Percentiles rank a stretch among this genome's conserved stretches.
phyloP scores from a whole-genome alignment of 2,113 vertebrate genomes.

The Sapajus apella region DNA sequence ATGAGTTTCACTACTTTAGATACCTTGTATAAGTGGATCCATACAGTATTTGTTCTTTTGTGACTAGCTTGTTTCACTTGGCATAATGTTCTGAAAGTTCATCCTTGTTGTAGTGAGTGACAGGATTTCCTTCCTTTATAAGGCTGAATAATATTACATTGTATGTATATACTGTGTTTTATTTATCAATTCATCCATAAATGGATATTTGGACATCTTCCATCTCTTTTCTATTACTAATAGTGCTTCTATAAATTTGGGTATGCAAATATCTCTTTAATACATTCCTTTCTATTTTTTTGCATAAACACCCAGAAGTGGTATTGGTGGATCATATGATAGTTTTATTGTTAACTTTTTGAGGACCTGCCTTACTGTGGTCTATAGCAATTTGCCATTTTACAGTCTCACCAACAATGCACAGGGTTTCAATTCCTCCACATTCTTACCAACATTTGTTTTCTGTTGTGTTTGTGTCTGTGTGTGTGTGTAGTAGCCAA shows the following conservation, averaged over 20 bases:
- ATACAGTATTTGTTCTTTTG: background rate
- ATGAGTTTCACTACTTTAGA: background rate
- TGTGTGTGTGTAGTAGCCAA: background rate
- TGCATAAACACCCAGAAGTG: background rate
- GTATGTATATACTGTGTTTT: too few species aligned
- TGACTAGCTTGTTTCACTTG: background rate
- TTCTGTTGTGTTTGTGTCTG: background rate
- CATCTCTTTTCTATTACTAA: too few species aligned
- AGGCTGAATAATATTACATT: too few species aligned
- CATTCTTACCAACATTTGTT: background rate
- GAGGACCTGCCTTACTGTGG: background rate
- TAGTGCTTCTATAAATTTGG: too few species aligned
- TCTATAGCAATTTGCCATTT: background rate
- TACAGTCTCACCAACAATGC: background rate
- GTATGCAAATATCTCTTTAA: too few species aligned
- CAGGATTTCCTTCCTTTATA: background rate
- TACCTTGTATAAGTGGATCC: background rate
- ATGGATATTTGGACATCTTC: too few species aligned
- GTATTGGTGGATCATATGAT: background rate
- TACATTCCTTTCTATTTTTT: background rate
- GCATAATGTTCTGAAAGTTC: background rate
- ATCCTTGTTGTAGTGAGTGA: background rate
- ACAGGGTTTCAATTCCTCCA: background rate
- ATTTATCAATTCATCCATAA: too few species aligned
- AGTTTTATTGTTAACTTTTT: background rate